These are phyloP conservation scores for Rousettus leschenaultii DNA, from an alignment of 2,113 vertebrate genomes.

Conservation along the genomic window DNA sequence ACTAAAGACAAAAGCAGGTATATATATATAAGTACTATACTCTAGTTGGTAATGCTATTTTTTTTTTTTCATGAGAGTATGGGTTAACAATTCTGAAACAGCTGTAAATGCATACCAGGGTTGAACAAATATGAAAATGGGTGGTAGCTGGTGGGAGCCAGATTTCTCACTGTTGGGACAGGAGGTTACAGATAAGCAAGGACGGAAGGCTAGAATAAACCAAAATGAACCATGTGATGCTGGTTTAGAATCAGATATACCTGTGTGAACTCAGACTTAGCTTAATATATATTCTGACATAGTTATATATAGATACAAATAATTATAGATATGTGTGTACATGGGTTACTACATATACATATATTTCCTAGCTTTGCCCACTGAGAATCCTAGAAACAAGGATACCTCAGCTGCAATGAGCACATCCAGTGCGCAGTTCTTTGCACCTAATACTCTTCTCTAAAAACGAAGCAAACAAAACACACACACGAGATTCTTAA, in stretches of 20 bases:
- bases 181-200: neutral
- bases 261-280: neutral
- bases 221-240: neutral
- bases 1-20: neutral
- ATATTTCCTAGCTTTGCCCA: neutral
- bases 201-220: neutral
- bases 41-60: neutral
- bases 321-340: neutral
- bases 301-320: neutral
- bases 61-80: neutral
- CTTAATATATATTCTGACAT: neutral
- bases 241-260: neutral
- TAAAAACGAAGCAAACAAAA: neutral
- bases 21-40: neutral
- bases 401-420: neutral
- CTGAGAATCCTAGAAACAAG: neutral
- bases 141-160: neutral
- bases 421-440: neutral
- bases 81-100: neutral
- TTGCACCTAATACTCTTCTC: neutral
- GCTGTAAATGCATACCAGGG: neutral
- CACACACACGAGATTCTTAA: neutral
- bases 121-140: neutral
- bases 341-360: neutral
- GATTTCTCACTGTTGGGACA: neutral